Percentiles rank a stretch among this genome's conserved stretches.
These are phyloP conservation scores for Iphiclides podalirius DNA, from an alignment of 2,888 invertebrate genomes.

Conservation along the genomic window DNA sequence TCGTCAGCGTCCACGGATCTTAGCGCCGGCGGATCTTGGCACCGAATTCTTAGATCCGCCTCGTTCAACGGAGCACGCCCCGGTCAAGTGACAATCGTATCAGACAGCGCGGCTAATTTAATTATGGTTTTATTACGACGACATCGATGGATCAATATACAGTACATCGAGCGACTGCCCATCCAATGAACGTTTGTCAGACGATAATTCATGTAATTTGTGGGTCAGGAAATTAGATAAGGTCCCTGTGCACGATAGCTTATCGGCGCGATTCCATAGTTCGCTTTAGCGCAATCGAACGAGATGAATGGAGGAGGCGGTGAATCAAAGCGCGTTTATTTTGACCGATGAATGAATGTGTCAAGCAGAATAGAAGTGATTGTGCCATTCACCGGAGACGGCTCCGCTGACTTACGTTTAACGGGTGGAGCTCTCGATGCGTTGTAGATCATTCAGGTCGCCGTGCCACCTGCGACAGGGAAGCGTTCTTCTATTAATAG, in stretches of 20 bases:
- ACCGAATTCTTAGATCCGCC: slow-evolving; percentile 41
- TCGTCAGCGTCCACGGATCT: slow-evolving; percentile 34
- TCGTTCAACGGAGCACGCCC: slow-evolving; percentile 47
- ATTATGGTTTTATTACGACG: slow-evolving; percentile 53
- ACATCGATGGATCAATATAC: slow-evolving; percentile 46
- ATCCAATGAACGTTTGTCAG: no score
- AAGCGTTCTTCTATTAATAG: slow-evolving; percentile 25
- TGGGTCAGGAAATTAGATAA: slow-evolving; percentile 28
- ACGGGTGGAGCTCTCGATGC: slow-evolving; percentile 59
- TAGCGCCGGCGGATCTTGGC: slow-evolving; percentile 8
- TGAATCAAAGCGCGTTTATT: slow-evolving; percentile 23
- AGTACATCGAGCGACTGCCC: slow-evolving; percentile 10
- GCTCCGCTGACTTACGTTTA: slow-evolving; percentile 70
- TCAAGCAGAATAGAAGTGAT: no score
- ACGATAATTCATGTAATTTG: no score
- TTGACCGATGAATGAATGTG: slow-evolving; percentile 28
- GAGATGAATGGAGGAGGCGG: slow-evolving; percentile 22
- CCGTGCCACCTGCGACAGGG: slow-evolving; percentile 62
- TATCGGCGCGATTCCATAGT: slow-evolving; percentile 41
- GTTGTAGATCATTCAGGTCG: slow-evolving; percentile 70
- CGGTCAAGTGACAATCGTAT: slow-evolving; percentile 68
- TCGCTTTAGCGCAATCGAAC: slow-evolving; percentile 30
- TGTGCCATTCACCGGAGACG: no score
- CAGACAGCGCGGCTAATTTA: slow-evolving; percentile 57
- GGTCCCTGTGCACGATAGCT: slow-evolving; percentile 42